phyloP scores from a whole-genome alignment of 2,113 vertebrate genomes.

The Burhinus bistriatus region DNA sequence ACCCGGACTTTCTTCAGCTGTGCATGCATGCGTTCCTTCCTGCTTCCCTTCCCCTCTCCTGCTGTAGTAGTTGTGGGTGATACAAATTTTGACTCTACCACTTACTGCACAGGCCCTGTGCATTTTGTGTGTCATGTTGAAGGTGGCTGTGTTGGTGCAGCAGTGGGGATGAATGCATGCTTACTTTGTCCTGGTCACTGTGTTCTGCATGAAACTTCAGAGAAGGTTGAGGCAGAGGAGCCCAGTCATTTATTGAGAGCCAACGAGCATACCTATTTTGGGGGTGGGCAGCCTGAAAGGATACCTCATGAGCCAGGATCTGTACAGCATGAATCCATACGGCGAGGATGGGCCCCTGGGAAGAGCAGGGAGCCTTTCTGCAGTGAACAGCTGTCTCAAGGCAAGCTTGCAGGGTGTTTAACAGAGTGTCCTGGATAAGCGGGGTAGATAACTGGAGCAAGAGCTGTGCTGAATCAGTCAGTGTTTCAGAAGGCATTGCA shows the following conservation, averaged over 20 bases:
- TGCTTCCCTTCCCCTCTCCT: neutral
- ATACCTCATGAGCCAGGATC: neutral
- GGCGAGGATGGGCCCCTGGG: neutral
- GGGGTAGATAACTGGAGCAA: neutral
- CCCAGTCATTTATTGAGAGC: neutral
- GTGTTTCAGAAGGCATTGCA: neutral
- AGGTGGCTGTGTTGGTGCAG: neutral
- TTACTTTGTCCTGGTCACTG: neutral
- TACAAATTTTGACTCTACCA: neutral
- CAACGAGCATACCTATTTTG: neutral
- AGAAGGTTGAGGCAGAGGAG: neutral
- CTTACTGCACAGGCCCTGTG: neutral
- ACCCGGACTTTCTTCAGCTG: neutral
- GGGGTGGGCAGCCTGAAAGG: neutral
- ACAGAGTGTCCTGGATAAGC: neutral
- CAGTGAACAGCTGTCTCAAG: neutral
- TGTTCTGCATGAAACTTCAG: neutral
- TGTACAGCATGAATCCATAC: neutral
- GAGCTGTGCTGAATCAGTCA: neutral
- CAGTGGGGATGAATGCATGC: neutral
- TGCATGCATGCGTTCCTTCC: neutral
- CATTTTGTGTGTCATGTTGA: neutral
- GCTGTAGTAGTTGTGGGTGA: neutral
- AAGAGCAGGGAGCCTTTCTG: neutral
- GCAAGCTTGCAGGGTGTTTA: neutral